A percentile compares a stretch with the other conserved stretches of the same genome.
Evolutionary conservation across 2,113 vertebrate species (phyloP).

Genomic region (Campylorhamphus procurvoides): DNA sequence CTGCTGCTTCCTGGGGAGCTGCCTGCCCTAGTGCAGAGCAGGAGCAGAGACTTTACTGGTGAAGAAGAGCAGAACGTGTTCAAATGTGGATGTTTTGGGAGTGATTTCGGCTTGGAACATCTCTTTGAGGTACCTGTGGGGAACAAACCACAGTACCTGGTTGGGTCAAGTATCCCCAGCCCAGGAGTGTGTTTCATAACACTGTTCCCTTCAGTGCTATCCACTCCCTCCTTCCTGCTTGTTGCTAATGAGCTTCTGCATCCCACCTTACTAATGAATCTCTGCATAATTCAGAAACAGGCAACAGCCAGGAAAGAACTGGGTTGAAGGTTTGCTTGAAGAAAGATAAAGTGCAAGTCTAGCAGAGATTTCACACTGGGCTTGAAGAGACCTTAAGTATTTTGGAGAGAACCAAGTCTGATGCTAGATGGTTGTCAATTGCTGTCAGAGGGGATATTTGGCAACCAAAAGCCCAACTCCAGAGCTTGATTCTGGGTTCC

Average conservation of each 20-base stretch:
- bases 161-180: not conserved
- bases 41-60: not conserved
- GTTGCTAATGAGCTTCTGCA: not conserved
- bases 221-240: not conserved
- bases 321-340: not conserved
- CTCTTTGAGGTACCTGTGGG: not conserved
- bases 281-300: not conserved
- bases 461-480: not conserved
- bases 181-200: not conserved
- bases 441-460: not conserved
- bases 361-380: not conserved
- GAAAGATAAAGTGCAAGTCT: not conserved
- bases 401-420: not conserved
- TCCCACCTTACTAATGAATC: not conserved
- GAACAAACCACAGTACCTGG: not conserved
- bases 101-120: not conserved
- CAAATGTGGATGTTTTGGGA: not conserved
- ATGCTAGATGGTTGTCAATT: not conserved
- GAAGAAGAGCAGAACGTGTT: not conserved
- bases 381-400: not conserved
- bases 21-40: not conserved
- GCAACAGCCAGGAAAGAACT: not conserved
- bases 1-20: not conserved
- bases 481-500: not conserved
- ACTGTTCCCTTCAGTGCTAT: not conserved